A percentile compares a stretch with the other conserved stretches of the same genome.
Conservation (phyloP, 92 coral and sea anemone genomes). For the Porites rus region DNA sequence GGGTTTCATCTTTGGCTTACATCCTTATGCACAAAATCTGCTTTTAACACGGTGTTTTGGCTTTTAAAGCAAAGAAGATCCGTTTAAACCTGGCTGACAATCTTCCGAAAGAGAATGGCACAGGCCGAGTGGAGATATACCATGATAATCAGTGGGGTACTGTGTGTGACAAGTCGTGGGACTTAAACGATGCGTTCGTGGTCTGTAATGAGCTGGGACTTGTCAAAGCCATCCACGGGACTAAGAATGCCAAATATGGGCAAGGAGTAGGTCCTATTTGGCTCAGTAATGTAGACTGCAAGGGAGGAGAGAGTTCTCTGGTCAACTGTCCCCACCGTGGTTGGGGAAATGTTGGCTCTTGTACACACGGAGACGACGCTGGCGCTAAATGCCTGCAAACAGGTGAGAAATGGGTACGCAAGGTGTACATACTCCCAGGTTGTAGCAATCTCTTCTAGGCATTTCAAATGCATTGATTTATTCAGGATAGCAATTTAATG, state of each 20-base stretch:
- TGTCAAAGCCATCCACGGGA: slow-evolving; percentile 81
- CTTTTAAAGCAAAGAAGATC: slow-evolving; percentile 65
- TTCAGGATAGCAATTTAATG: too few species aligned
- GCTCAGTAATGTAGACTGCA: slow-evolving; percentile 78
- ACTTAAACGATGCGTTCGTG: slow-evolving; percentile 80
- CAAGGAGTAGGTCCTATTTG: slow-evolving; percentile 83
- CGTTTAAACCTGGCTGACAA: slow-evolving; percentile 73
- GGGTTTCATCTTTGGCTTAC: background rate
- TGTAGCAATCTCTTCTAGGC: too few species aligned
- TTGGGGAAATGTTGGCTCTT: slow-evolving; percentile 68
- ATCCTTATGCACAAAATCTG: too few species aligned
- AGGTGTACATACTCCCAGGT: background rate
- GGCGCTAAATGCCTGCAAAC: slow-evolving; percentile 86
- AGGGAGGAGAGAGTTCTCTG: slow-evolving; percentile 70
- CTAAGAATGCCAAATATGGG: slow-evolving; percentile 85
- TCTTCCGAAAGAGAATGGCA: slow-evolving; percentile 67
- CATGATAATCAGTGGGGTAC: slow-evolving; percentile 87
- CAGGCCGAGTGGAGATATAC: slow-evolving; percentile 88
- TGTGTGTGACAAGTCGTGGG: slow-evolving; percentile 86
- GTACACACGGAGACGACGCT: slow-evolving; percentile 83
- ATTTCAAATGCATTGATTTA: too few species aligned
- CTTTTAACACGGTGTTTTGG: background rate
- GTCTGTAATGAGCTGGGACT: slow-evolving; percentile 82
- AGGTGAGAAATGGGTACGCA: slow-evolving; percentile 49
- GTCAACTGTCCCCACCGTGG: slow-evolving; percentile 71